Conservation (phyloP, 1,140 invertebrate genomes). For the Hylaeus volcanicus region DNA sequence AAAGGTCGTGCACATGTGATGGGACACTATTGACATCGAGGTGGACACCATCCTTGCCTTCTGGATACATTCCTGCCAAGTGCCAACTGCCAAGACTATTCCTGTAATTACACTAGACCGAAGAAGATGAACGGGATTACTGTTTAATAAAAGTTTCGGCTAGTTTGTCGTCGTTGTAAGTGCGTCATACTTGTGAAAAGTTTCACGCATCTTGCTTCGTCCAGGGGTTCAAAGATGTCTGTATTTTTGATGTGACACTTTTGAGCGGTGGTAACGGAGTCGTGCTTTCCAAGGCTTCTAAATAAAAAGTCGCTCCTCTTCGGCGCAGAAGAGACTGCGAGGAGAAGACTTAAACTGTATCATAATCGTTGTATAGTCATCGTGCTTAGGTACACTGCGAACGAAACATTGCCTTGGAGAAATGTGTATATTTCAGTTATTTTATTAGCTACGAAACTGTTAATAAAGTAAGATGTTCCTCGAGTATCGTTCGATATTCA, state of each 20-base stretch:
- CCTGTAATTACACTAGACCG: slow-evolving; percentile 36
- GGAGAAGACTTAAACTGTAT: slow-evolving; percentile 47
- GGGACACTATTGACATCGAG: slow-evolving; percentile 59
- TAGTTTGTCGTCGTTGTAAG: background rate
- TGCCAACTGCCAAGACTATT: slow-evolving; percentile 72
- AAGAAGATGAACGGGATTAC: slow-evolving; percentile 1
- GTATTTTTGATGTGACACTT: background rate
- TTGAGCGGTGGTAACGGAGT: background rate
- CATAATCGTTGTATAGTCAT: slow-evolving; percentile 59
- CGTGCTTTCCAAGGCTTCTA: slow-evolving; percentile 4
- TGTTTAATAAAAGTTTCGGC: background rate
- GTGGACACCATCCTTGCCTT: slow-evolving; percentile 62
- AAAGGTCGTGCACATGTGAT: slow-evolving; percentile 80
- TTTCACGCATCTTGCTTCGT: background rate
- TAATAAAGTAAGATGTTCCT: slow-evolving; percentile 34
- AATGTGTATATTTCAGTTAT: slow-evolving; percentile 40
- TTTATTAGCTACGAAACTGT: slow-evolving; percentile 52
- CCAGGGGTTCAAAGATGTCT: background rate
- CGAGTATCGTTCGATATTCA: background rate
- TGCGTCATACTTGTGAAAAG: background rate
- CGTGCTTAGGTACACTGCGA: slow-evolving; percentile 22
- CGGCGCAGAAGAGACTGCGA: slow-evolving; percentile 28
- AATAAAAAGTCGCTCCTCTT: slow-evolving; percentile 44
- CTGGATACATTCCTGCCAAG: slow-evolving; percentile 76
- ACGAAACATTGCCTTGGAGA: slow-evolving; percentile 37